Percentiles rank a stretch among this genome's conserved stretches.
Conservation (phyloP, 2,113 vertebrate genomes). For the Malaclemys terrapin region DNA sequence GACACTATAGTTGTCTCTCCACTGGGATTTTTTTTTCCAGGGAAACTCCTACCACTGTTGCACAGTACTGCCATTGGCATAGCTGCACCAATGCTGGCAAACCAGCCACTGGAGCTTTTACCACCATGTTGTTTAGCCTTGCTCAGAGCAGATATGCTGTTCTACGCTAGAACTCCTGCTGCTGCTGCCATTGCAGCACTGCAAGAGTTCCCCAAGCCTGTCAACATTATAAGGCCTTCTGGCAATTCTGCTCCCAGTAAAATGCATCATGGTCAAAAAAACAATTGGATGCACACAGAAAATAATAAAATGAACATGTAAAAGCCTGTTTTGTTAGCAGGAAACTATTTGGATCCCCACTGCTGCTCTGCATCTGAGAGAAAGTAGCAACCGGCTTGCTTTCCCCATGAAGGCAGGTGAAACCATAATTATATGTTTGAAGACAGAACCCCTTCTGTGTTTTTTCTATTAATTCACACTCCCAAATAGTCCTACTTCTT, state of each 20-base stretch:
- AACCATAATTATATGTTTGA: neutral
- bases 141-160: neutral
- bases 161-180: neutral
- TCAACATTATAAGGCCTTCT: no score
- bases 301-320: no score
- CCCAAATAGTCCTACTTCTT: neutral
- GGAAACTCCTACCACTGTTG: neutral
- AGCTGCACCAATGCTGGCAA: neutral
- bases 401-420: no score
- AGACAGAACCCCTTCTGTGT: neutral
- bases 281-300: no score
- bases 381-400: no score
- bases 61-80: no score
- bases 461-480: neutral
- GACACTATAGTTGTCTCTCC: neutral
- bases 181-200: neutral
- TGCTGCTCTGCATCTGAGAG: no score
- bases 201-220: no score
- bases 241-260: no score
- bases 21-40: neutral
- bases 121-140: neutral
- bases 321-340: no score
- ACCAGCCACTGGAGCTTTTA: neutral
- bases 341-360: no score
- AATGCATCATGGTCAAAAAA: no score